These are phyloP conservation scores for Bucco capensis DNA, from an alignment of 2,113 vertebrate species.

Conservation along the genomic window DNA sequence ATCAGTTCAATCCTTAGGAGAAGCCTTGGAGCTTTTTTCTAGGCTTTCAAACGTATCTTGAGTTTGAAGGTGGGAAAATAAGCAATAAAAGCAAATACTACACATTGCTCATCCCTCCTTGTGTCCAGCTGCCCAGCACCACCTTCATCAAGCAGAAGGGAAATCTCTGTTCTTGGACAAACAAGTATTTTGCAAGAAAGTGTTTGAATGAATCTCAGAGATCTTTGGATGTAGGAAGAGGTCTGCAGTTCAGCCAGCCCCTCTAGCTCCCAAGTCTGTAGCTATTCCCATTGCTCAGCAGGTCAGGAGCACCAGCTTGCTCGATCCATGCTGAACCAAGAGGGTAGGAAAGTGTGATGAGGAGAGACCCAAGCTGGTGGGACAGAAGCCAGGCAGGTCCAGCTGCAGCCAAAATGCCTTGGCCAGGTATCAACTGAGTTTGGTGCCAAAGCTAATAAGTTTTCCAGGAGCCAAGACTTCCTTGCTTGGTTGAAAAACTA, in stretches of 20 bases:
- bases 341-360: background rate
- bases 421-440: slow-evolving; percentile 24
- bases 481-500: slow-evolving; percentile 45
- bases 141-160: background rate
- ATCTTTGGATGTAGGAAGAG: background rate
- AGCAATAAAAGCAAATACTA: background rate
- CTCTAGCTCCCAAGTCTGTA: background rate
- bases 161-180: background rate
- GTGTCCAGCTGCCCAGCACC: background rate
- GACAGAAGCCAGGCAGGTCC: slow-evolving; percentile 18
- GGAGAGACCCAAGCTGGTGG: slow-evolving; percentile 27
- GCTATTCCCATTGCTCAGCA: background rate
- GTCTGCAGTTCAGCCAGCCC: background rate
- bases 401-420: slow-evolving; percentile 34
- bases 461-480: slow-evolving; percentile 45
- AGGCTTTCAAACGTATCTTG: background rate
- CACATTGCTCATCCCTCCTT: background rate
- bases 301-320: background rate
- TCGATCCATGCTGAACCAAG: background rate
- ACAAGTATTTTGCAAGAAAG: background rate
- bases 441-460: slow-evolving; percentile 43
- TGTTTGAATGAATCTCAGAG: background rate
- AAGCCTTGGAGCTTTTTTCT: background rate
- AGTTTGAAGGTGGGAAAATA: background rate
- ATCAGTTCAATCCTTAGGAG: background rate